Evolutionary conservation across 1,140 invertebrate species (phyloP), one percentile per base, ranked within the genome.

Genomic region (Megathymus violae): DNA sequence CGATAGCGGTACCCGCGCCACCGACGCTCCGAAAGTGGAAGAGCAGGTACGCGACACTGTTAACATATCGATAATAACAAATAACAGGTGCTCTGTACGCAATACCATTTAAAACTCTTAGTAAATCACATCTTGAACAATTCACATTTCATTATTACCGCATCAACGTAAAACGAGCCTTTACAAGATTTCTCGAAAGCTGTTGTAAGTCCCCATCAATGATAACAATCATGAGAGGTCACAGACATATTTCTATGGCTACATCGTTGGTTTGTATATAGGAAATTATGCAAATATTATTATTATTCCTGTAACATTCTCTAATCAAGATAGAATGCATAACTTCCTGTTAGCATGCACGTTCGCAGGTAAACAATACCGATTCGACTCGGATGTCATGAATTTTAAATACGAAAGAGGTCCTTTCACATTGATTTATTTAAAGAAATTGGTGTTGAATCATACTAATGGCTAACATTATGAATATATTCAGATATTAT

Each of bases 41-140:
- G 88, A 89, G 78, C 86, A 90, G 88, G 88, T 90, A 88, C 74
- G 85, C 76, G 80, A 84, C 82, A 75, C 83, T 83, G 71, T 85
- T 84, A 86, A 84, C 84, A 82, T 83, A 87, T 83, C 76, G 80
- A 85, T 84, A 84, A 79, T 71, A 81, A 63, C 77, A 82, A 82
- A 78, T 82, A 75, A 78, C 75, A 79, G 69, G 75, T 78, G 69
- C 67, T 54, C 16, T 38, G 25, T 52, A 54, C 48, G 10, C 52
- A 25, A 22, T 56, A 36, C 25, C 19, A 22, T 44, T 27, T 44
- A 17, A 44, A 5, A 10, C 4, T 43, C 4, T 13, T 7, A n/a
- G 10, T 43, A 22, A 17, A 27, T 19, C 40, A 13, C 11, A 22
- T 47, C 17, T 27, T 15, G 41, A 34, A 17, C 36, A 44, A 41